Base-by-base conservation (phyloP, 2,113 vertebrate species). In the Limanda limanda region DNA sequence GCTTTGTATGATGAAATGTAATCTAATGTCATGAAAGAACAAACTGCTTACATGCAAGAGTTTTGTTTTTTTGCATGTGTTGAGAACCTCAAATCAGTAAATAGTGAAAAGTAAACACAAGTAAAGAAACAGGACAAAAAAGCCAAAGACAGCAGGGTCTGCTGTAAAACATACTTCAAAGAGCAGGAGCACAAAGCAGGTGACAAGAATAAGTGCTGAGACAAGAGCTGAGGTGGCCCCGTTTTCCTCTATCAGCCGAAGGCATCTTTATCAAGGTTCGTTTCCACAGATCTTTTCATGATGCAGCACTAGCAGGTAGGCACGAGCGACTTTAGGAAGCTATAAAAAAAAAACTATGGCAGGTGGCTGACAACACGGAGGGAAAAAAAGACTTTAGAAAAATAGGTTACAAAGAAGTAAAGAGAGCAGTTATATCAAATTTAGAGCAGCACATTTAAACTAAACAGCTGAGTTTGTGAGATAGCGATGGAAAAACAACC, bases 301-400 rank as follows among this genome's bases (percentile, higher is more conserved):
- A 52, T 21, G 69, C 9, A 65, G 31, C 62, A 77, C n/a, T 24
- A 64, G 68, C 51, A 82, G 61, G 68, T 40, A 67, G 51, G 68
- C 27, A 86, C 45, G 13, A 72, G 72, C 42, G 72, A 56, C 76
- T 78, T 45, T 37, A 65, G 23, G 51, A 83, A 84, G 79, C 52
- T 37, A 48, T 76, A 72, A 86, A 90, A 81, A 27, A 72, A 86
- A 90, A 81, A 24, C 23, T 52, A 61, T 66, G 71, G 61, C 88
- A 90, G 86, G 76, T 87, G 86, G 82, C 55, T 70, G 68, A 78
- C 82, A 70, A 81, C 79, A 83, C 23, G 45, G 21, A 37, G 31
- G 31, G 25, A 31, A 63, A 57, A 67, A 65, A 20, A 56, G 6
- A 40, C 14, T 18, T 18, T 25, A 2, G 2, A 25, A 70, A 85